Percentiles rank a stretch among this genome's conserved stretches.
Evolutionary conservation across 2,113 vertebrate species (phyloP).

Genomic region (Thymallus thymallus): DNA sequence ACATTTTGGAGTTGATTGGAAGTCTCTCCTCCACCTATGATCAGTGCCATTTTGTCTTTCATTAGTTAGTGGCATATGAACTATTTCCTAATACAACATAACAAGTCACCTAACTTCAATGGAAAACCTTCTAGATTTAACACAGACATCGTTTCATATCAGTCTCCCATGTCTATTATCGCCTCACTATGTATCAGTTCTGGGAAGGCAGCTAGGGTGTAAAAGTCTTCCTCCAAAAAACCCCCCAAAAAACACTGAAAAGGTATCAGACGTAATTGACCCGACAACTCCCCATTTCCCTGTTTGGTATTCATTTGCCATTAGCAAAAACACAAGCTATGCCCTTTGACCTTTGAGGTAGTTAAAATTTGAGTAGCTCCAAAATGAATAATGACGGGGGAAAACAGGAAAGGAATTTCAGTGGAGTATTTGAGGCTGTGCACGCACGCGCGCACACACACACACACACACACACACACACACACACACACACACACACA

Average conservation of each 20-base stretch:
- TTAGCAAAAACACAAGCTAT: slow-evolving; percentile 30
- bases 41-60: too few relatives aligned
- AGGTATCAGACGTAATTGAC: slow-evolving; percentile 13
- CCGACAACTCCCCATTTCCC: slow-evolving; percentile 29
- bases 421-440: slow-evolving; percentile 7
- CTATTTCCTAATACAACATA: too few relatives aligned
- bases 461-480: not conserved
- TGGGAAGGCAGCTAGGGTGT: not conserved
- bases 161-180: too few relatives aligned
- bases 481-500: not conserved
- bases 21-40: too few relatives aligned
- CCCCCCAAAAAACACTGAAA: not conserved
- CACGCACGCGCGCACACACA: too few relatives aligned
- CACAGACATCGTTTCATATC: too few relatives aligned
- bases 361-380: slow-evolving; percentile 20
- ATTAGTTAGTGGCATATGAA: too few relatives aligned
- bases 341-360: slow-evolving; percentile 22
- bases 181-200: too few relatives aligned
- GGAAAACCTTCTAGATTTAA: too few relatives aligned
- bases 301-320: slow-evolving; percentile 17
- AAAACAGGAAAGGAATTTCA: too few relatives aligned
- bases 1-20: too few relatives aligned
- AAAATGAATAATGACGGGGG: slow-evolving; percentile 32
- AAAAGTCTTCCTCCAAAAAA: slow-evolving; percentile 1
- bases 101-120: too few relatives aligned